Evolutionary conservation across 2,797 vertebrate species (phyloP), one percentile per base, ranked within the genome.

Genomic region (Pangasius mekongensis): DNA sequence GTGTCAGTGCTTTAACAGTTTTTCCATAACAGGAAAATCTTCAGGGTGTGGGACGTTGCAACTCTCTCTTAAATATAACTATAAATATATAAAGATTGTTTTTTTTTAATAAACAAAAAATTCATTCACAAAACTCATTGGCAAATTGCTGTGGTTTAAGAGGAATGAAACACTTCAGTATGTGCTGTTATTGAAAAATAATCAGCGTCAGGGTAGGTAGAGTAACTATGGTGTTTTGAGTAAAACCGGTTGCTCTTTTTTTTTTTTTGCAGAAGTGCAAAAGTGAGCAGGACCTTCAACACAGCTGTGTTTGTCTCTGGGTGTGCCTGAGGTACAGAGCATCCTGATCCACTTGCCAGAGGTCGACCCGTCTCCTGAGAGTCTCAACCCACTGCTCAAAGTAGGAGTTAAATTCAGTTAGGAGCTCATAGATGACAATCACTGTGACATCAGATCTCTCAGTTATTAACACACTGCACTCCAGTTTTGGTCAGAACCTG

Each of bases 291-390:
- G 74, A 78, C 36, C n/a, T 86, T 77, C 22, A 86, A 71, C 49
- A 80, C n/a, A 27, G 27, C 22, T 78, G 58, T 49, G 71, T 64
- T 58, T 88, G 71, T 85, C 71, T 85, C 43, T 84, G 74, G 87
- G 87, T 88, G 83, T 80, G 83, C 52, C 74, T 60, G 76, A 56
- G 54, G 71, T 78, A 20, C 30, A 58, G 24, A 73, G 74, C 69
- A 85, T 88, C 74, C 60, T 88, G 54, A 58, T 78, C 33, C 66
- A 33, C 22, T 84, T 54, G 83, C 73, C 87, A 81, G 47, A 88
- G 73, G 62, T 71, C 84, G 52, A 85, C 62, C 60, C 24, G 54
- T 88, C 87, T 56, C 69, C 43, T 84, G 62, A 88, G 60, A 64
- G 54, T 36, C 13, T 81, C 16, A 86, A 87, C 62, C 60, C 20